Evolutionary conservation across 1,140 invertebrate species (phyloP).

Genomic region (Tyrophagus putrescentiae): DNA sequence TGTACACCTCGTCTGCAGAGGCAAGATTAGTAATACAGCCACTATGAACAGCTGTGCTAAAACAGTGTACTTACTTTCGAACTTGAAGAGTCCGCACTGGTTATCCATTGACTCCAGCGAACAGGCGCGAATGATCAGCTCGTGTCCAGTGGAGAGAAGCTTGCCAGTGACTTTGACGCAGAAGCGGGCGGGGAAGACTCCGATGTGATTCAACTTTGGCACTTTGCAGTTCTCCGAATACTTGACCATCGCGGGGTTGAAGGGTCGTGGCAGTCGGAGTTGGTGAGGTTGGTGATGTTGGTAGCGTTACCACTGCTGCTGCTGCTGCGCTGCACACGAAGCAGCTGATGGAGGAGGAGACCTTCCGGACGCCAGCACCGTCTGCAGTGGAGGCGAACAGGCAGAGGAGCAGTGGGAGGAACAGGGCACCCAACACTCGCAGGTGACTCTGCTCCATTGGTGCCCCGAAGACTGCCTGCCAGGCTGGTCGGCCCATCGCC

Average conservation of each 20-base stretch:
- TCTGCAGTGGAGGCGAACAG: too few relatives aligned
- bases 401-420: too few relatives aligned
- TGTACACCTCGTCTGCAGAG: too few relatives aligned
- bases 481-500: too few relatives aligned
- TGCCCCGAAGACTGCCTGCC: too few relatives aligned
- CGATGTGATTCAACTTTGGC: slow-evolving; percentile 40
- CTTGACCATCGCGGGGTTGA: slow-evolving; percentile 37
- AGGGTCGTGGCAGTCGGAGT: slow-evolving; percentile 45
- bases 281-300: slow-evolving; percentile 41
- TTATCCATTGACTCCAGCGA: slow-evolving; percentile 43
- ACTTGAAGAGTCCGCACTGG: slow-evolving; percentile 40
- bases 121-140: slow-evolving; percentile 40
- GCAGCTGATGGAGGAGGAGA: slow-evolving; percentile 40
- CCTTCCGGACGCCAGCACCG: slow-evolving; percentile 4
- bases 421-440: too few relatives aligned
- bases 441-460: too few relatives aligned
- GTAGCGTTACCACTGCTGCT: too few relatives aligned
- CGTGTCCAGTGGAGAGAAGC: slow-evolving; percentile 31
- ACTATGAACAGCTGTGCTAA: background rate
- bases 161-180: slow-evolving; percentile 44
- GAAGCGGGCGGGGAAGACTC: slow-evolving; percentile 44
- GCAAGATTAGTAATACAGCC: background rate
- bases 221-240: slow-evolving; percentile 42
- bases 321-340: too few relatives aligned
- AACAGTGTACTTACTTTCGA: slow-evolving; percentile 28